phyloP scores from a whole-genome alignment of 2,888 invertebrate species.

The Tanaodytes sp. region DNA sequence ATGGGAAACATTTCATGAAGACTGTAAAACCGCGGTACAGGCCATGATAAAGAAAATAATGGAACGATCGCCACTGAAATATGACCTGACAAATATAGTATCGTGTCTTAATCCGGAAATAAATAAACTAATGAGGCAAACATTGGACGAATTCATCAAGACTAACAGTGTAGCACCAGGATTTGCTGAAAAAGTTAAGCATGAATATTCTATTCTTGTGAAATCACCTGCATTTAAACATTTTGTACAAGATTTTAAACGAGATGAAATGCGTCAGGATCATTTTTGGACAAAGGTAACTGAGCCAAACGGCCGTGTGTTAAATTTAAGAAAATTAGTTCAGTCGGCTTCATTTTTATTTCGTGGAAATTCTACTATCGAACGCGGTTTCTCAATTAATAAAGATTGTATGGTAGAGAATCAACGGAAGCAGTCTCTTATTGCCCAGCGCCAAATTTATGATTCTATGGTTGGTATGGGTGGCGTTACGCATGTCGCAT shows the following conservation, averaged over 20 bases:
- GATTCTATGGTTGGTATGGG: not conserved
- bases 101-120: slow-evolving; percentile 16
- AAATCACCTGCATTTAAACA: not conserved
- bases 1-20: slow-evolving; percentile 7
- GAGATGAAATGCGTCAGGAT: slow-evolving; percentile 12
- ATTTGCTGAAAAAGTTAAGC: slow-evolving; percentile 5
- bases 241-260: not conserved
- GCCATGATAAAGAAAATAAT: slow-evolving; percentile 3
- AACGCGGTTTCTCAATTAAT: slow-evolving; percentile 7
- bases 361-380: slow-evolving; percentile 14
- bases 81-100: not conserved
- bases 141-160: slow-evolving; percentile 8
- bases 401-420: slow-evolving; percentile 4
- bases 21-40: not conserved
- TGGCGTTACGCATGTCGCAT: slow-evolving; percentile 1
- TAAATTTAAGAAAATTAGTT: slow-evolving; percentile 2
- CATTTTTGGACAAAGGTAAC: slow-evolving; percentile 5
- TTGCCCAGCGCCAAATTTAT: slow-evolving; percentile 17
- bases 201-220: slow-evolving; percentile 10
- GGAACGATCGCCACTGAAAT: slow-evolving; percentile 23
- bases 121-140: not conserved
- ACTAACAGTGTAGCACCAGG: not conserved
- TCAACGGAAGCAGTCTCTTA: slow-evolving; percentile 2
- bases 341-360: not conserved
- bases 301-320: not conserved